Percentiles rank a stretch among this genome's conserved stretches.
These are phyloP conservation scores for Cardiocondyla obscurior DNA, from an alignment of 1,140 invertebrate species.

Conservation along the genomic window DNA sequence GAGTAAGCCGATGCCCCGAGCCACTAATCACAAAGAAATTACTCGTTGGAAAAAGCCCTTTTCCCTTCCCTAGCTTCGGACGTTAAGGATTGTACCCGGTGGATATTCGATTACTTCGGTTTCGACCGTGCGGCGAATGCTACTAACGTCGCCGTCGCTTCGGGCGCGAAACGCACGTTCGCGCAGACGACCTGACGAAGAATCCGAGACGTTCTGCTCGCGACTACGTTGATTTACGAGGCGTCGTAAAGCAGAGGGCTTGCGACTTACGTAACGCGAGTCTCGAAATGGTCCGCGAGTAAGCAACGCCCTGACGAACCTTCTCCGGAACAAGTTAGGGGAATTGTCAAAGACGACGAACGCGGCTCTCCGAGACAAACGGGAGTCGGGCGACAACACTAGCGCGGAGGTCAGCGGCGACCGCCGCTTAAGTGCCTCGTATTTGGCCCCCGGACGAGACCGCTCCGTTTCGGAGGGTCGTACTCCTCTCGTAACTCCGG, in stretches of 20 bases:
- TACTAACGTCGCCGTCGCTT: background rate
- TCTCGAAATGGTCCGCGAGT: conserved; percentile 15
- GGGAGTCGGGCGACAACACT: conserved; percentile 56
- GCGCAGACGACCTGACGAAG: background rate
- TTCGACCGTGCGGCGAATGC: background rate
- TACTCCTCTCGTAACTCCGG: conserved; percentile 26
- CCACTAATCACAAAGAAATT: conserved; percentile 69
- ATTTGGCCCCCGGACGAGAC: background rate
- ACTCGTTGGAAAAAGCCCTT: conserved; percentile 62
- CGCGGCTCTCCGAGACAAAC: conserved; percentile 62
- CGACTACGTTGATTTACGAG: conserved; percentile 21
- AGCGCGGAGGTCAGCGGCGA: conserved; percentile 51
- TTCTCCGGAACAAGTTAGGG: conserved; percentile 65
- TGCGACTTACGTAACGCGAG: background rate
- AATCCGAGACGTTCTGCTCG: conserved; percentile 1
- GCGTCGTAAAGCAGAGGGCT: background rate
- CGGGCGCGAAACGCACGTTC: background rate
- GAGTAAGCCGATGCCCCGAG: conserved; percentile 60
- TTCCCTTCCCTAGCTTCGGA: conserved; percentile 8
- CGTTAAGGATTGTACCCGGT: conserved; percentile 24
- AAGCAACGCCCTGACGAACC: conserved; percentile 25
- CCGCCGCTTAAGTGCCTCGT: conserved; percentile 40
- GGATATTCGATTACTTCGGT: conserved; percentile 39
- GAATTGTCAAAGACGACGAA: conserved; percentile 67
- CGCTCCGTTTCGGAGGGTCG: conserved; percentile 15